A percentile compares a stretch with the other conserved stretches of the same genome.
Evolutionary conservation across 2,888 invertebrate species (phyloP).

Genomic region (Agrochola macilenta): DNA sequence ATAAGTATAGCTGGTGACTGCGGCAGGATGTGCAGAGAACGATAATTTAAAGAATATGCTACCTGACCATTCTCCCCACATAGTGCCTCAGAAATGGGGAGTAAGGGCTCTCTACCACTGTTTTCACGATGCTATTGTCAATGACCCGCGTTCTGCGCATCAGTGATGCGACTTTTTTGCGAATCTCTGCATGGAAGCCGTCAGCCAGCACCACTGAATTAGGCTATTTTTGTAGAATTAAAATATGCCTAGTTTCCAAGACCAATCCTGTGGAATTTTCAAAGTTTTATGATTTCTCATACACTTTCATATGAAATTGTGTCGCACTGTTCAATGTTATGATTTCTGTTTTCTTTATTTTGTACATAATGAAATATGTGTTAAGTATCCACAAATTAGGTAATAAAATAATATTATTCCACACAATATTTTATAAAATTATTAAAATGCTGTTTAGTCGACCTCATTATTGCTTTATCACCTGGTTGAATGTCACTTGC

Average conservation of each 20-base stretch:
- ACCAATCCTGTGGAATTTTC: not conserved
- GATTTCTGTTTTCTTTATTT: not conserved
- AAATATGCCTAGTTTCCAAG: not conserved
- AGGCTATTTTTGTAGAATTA: not conserved
- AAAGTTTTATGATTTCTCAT: not conserved
- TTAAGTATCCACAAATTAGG: not conserved
- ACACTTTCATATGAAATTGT: not conserved
- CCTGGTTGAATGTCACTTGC: not conserved
- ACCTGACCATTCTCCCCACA: too few species aligned
- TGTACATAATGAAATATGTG: conserved; percentile 12
- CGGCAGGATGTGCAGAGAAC: too few species aligned
- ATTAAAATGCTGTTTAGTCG: not conserved
- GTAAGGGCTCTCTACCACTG: too few species aligned
- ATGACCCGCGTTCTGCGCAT: too few species aligned
- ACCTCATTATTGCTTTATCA: not conserved
- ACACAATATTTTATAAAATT: not conserved
- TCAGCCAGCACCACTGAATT: not conserved
- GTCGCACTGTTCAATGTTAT: not conserved
- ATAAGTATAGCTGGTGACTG: too few species aligned
- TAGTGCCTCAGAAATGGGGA: too few species aligned
- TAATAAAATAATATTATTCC: not conserved
- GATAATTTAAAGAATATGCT: too few species aligned
- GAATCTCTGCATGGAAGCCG: too few species aligned
- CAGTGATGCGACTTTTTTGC: too few species aligned
- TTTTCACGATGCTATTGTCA: too few species aligned